A percentile compares a stretch with the other conserved stretches of the same genome.
Conservation (phyloP, 2,797 vertebrate genomes). For the Ceryle rudis region DNA sequence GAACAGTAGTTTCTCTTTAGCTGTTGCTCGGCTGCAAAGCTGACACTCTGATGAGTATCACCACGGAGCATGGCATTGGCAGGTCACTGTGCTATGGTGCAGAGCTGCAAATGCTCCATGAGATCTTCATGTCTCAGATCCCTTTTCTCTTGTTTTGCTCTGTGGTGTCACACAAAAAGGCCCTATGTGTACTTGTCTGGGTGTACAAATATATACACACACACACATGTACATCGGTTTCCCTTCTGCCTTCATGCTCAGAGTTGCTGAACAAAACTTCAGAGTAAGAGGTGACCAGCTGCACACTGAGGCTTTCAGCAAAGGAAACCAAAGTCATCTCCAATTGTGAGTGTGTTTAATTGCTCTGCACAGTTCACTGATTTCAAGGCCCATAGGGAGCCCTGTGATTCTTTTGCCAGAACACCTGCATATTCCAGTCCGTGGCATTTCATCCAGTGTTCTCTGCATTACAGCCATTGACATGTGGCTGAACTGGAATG, state of each 20-base stretch:
- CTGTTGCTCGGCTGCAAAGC: background rate
- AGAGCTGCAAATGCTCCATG: background rate
- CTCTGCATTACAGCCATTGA: background rate
- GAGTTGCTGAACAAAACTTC: background rate
- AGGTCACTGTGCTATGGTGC: background rate
- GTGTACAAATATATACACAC: background rate
- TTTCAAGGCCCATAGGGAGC: background rate
- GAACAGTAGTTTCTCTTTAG: background rate
- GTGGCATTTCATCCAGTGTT: background rate
- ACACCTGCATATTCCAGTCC: slow-evolving; percentile 17
- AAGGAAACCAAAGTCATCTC: slow-evolving; percentile 33
- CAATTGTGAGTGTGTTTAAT: background rate
- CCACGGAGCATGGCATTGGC: background rate
- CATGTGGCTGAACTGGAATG: background rate
- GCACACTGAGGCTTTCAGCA: slow-evolving; percentile 34
- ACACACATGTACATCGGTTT: background rate
- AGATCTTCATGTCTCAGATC: background rate
- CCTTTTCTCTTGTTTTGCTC: background rate
- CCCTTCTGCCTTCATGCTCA: background rate
- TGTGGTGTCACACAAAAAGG: background rate
- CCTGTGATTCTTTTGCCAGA: slow-evolving; percentile 13
- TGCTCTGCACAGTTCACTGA: slow-evolving; percentile 33
- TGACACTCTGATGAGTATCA: background rate
- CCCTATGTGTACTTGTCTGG: background rate
- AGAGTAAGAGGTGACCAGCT: background rate